Conservation (phyloP, 2,113 vertebrate genomes). For the Vombatus ursinus region DNA sequence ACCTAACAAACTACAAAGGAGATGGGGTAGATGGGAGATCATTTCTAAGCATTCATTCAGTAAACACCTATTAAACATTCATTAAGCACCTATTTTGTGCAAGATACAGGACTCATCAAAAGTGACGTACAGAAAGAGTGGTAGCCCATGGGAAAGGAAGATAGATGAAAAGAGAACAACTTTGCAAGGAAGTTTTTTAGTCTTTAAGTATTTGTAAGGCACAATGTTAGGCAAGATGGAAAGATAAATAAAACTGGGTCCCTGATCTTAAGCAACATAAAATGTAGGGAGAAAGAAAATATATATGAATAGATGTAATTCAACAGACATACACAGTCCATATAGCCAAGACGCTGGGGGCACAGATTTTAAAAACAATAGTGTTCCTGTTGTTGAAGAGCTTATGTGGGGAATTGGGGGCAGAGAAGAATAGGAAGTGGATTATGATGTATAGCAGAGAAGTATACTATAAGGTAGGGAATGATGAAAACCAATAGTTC, state of each 20-base stretch:
- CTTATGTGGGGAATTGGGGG: not conserved
- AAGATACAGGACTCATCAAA: not conserved
- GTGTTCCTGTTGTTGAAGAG: not conserved
- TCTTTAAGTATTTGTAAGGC: no score
- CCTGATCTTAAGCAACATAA: not conserved
- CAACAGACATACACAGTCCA: not conserved
- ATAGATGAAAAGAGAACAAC: not conserved
- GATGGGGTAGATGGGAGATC: not conserved
- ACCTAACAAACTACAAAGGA: not conserved
- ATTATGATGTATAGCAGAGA: no score
- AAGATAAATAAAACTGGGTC: not conserved
- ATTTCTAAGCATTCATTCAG: not conserved
- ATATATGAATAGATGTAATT: not conserved
- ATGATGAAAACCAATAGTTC: no score
- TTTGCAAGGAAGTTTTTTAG: not conserved
- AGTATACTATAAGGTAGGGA: no score
- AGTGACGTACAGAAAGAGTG: not conserved
- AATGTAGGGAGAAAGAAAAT: not conserved
- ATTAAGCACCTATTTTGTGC: not conserved
- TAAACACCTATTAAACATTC: not conserved
- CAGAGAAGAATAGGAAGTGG: not conserved
- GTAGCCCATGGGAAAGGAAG: not conserved
- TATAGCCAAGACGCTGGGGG: not conserved
- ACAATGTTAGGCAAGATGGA: not conserved
- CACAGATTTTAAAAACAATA: not conserved